phyloP scores from a whole-genome alignment of 2,113 vertebrate genomes.

The Dolichallabes microphthalmus region DNA sequence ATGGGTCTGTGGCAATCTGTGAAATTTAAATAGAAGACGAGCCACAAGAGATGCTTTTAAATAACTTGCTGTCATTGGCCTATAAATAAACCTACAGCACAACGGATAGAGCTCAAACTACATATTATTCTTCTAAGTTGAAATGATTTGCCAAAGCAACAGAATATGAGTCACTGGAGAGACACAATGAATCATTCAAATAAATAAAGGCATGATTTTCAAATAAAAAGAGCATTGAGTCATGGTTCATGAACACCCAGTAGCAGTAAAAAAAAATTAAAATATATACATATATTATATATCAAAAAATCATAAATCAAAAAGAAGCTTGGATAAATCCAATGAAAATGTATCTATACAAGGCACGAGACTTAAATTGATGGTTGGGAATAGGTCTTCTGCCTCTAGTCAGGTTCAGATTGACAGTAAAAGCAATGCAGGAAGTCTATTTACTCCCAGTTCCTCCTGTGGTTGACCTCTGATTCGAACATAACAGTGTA shows the following conservation, averaged over 20 bases:
- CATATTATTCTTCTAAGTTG: constrained; percentile 2
- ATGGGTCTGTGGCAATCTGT: not conserved
- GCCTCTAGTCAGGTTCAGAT: not conserved
- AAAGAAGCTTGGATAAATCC: not conserved
- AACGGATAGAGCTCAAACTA: not conserved
- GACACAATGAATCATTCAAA: not conserved
- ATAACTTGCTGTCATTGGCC: not conserved
- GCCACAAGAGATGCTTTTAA: not conserved
- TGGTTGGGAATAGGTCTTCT: not conserved
- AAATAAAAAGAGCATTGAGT: not conserved
- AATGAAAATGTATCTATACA: not conserved
- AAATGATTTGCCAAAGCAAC: not conserved
- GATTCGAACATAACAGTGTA: not conserved
- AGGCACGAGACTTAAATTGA: not conserved
- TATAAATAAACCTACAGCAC: not conserved
- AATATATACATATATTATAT: too few species aligned
- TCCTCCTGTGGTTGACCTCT: constrained; percentile 8
- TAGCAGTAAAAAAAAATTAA: not conserved
- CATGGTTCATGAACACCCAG: not conserved
- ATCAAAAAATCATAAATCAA: not conserved
- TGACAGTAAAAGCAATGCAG: not conserved
- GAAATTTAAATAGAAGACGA: not conserved
- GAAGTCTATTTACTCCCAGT: constrained; percentile 25
- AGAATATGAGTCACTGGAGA: not conserved
- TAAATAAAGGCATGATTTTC: not conserved